phyloP scores from a whole-genome alignment of 1,140 invertebrate genomes.

The Pteromalus puparum region DNA sequence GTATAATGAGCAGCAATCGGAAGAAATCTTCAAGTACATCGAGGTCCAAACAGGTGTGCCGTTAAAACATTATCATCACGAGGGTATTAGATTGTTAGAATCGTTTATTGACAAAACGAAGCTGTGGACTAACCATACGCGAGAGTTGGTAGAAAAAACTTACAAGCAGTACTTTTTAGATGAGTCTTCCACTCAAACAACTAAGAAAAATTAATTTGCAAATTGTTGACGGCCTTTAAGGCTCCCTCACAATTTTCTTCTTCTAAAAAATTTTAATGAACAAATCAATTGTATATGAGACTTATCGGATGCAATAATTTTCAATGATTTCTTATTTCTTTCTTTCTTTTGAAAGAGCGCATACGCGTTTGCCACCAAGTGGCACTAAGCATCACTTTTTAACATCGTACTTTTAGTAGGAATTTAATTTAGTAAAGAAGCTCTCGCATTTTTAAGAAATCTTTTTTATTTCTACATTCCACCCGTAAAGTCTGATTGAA shows the following conservation, averaged over 20 bases:
- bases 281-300: conserved; percentile 25
- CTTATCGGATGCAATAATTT: conserved; percentile 31
- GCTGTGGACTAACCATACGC: conserved; percentile 52
- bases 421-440: too few species aligned
- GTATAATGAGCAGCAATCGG: conserved; percentile 55
- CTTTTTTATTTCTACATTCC: not conserved
- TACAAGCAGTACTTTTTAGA: conserved; percentile 54
- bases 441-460: not conserved
- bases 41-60: conserved; percentile 60
- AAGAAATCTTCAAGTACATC: conserved; percentile 59
- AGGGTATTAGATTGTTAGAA: conserved; percentile 54
- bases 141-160: conserved; percentile 52
- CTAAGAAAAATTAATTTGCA: not conserved
- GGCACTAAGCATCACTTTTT: conserved; percentile 22
- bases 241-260: not conserved
- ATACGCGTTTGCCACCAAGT: conserved; percentile 44
- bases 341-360: conserved; percentile 47
- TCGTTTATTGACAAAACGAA: conserved; percentile 42
- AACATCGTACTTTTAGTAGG: not conserved
- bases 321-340: conserved; percentile 29
- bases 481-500: not conserved
- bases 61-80: conserved; percentile 61
- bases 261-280: not conserved
- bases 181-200: not conserved
- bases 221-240: not conserved